Evolutionary conservation across 2,797 vertebrate genomes (phyloP), one percentile per base, ranked within the genome.

Genomic region (Spondyliosoma cantharus): DNA sequence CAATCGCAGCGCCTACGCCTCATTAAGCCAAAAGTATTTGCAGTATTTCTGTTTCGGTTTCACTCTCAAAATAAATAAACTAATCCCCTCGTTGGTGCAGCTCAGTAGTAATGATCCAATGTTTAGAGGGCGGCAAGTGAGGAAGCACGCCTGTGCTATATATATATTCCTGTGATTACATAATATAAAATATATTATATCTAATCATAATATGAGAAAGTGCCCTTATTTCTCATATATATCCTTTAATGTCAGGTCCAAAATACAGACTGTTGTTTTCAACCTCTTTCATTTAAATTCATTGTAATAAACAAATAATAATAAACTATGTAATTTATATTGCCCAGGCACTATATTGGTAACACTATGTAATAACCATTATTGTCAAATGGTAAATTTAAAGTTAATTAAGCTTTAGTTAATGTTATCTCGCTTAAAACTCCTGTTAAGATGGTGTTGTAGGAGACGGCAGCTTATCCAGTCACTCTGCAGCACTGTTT

Each of bases 11-110:
- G 81, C 71, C 63, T 76, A 67, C 43, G 72, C 85, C 86, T 93
- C 89, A 93, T 95, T 93, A 93, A 89, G 68, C 67, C 69, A 80
- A 86, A 66, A 87, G 46, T 83, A 85, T 78, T 86, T 58, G 71
- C 48, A 46, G 66, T 72, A 81, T 83, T 78, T 88, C 71, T 80
- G 46, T 77, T 83, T 65, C 57, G 56, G 60, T 54, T 11, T 83
- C 43, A 74, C 57, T 74, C 83, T 80, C 50, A 67, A 83, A 86
- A 83, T 79, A 88, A 88, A 78, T 76, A 57, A 72, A 32, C 17
- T 57, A 79, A 84, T 86, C 69, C 19, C 5, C 65, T 71, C 42
- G 82, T 64, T 72, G 46, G 49, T 78, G 76, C 72, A 80, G 66
- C 60, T 85, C 74, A 59, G 64, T 61, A 46, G 45, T 78, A 90